Percentiles rank a stretch among this genome's conserved stretches.
These are phyloP conservation scores for Alauda arvensis DNA, from an alignment of 2,797 vertebrate species.

Conservation along the genomic window DNA sequence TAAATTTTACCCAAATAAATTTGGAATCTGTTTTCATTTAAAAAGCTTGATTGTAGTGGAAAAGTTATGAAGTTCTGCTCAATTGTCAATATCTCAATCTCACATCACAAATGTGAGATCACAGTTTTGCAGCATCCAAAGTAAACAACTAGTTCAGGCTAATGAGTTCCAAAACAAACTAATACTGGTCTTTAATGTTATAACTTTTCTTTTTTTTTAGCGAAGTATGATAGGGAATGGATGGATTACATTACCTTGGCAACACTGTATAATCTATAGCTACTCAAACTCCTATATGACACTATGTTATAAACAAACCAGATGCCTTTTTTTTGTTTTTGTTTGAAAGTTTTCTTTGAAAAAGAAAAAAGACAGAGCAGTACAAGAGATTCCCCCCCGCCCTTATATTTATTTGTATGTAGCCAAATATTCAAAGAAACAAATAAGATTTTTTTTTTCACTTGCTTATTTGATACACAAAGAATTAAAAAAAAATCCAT, in stretches of 20 bases:
- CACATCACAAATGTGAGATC: constrained; percentile 40
- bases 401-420: background rate
- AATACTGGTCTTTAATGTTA: background rate
- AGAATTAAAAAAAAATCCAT: background rate
- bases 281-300: background rate
- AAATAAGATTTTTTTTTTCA: fast-evolving
- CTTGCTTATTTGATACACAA: background rate
- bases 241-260: background rate
- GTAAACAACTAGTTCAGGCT: constrained; percentile 8
- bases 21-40: background rate
- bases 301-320: background rate
- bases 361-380: background rate
- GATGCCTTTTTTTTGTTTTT: background rate
- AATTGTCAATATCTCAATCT: constrained; percentile 13
- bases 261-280: background rate
- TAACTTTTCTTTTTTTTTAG: background rate
- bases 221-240: background rate
- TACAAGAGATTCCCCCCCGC: fast-evolving
- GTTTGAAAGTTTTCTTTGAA: background rate
- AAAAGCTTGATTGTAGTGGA: background rate
- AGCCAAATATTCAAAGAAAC: background rate
- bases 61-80: background rate
- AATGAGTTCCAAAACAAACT: constrained; percentile 24
- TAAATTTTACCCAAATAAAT: background rate
- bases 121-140: constrained; percentile 22